Evolutionary conservation across 2,888 invertebrate species (phyloP).

Genomic region (Flabesymbios commensalis): DNA sequence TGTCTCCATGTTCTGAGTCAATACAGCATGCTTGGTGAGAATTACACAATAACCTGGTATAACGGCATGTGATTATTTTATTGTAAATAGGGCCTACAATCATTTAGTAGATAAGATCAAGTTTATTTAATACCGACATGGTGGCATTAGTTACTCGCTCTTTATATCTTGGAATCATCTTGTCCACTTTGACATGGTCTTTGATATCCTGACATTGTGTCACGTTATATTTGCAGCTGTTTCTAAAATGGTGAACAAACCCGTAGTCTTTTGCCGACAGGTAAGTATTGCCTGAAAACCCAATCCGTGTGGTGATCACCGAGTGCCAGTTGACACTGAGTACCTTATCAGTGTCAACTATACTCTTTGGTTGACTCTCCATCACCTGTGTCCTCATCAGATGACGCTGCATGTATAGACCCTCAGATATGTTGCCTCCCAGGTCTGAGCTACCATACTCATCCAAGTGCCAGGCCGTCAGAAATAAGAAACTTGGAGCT

Average conservation of each 20-base stretch:
- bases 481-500: constrained; percentile 12
- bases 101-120: too few species aligned
- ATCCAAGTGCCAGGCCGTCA: constrained; percentile 15
- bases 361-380: constrained; percentile 6
- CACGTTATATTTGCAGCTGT: neutral
- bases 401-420: constrained; percentile 12
- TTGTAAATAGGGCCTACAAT: too few species aligned
- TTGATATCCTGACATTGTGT: neutral
- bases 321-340: constrained; percentile 15
- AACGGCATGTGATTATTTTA: too few species aligned
- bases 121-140: too few species aligned
- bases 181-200: neutral
- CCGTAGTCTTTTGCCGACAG: constrained; percentile 5
- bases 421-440: neutral
- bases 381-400: neutral
- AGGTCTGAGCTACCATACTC: constrained; percentile 2
- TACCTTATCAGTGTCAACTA: neutral
- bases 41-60: too few species aligned
- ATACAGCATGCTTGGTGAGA: too few species aligned
- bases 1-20: too few species aligned
- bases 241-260: constrained; percentile 13
- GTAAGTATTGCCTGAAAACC: neutral
- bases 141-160: neutral
- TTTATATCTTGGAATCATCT: constrained; percentile 1
- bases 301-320: neutral